Evolutionary conservation across 2,888 invertebrate genomes (phyloP).

Genomic region (Acholoe squamosa): DNA sequence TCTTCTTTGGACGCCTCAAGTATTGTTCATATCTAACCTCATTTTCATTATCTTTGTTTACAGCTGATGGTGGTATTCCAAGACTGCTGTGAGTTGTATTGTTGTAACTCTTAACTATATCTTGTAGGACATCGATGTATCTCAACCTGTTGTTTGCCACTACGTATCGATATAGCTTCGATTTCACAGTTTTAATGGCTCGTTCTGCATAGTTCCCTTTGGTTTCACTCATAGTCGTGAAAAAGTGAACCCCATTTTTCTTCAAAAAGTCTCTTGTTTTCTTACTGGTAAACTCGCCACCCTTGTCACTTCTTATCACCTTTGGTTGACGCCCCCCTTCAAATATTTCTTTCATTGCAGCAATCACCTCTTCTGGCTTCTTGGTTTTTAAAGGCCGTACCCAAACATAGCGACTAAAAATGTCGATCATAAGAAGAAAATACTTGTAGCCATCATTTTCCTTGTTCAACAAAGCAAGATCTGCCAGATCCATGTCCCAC

Average conservation of each 20-base stretch:
- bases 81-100: conserved; percentile 16
- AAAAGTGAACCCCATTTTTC: background rate
- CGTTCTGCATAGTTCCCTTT: conserved; percentile 46
- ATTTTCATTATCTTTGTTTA: conserved; percentile 15
- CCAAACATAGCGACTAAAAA: conserved; percentile 53
- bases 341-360: conserved; percentile 20
- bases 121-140: conserved; percentile 47
- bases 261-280: background rate
- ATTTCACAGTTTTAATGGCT: conserved; percentile 30
- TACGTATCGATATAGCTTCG: conserved; percentile 44
- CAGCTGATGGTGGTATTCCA: background rate
- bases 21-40: conserved; percentile 23
- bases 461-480: background rate
- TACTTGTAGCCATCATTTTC: conserved; percentile 52
- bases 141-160: background rate
- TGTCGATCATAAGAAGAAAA: background rate
- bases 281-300: conserved; percentile 11
- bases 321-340: conserved; percentile 36
- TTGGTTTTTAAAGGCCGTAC: conserved; percentile 51
- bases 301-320: conserved; percentile 20
- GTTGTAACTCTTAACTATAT: conserved; percentile 32
- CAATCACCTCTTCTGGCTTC: conserved; percentile 5
- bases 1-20: background rate
- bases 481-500: conserved; percentile 48
- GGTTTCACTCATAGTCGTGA: background rate